Base-by-base conservation (phyloP, 2,797 vertebrate species). In the Alfaro cultratus region DNA sequence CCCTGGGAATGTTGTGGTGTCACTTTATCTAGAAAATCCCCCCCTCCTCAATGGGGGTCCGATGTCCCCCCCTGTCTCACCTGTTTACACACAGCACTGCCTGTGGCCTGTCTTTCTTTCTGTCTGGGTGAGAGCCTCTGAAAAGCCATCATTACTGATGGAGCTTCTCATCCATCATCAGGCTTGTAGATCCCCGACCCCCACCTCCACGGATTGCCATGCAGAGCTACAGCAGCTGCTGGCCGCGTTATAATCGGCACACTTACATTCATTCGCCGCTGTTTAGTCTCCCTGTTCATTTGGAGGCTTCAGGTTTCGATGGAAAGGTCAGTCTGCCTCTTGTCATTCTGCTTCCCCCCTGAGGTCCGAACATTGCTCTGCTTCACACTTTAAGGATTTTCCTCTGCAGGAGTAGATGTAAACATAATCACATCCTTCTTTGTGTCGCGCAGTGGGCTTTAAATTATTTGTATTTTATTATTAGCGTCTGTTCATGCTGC, bases 121-220 rank as follows among this genome's bases (percentile, higher is more conserved):
- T 80, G 88, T 87, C 86, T 80, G 88, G 81, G 86, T 86, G 88
- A 89, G 89, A 92, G 90, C 85, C 89, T 88, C 92, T 92, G 91
- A 93, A 93, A 93, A 88, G 86, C 92, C 91, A 93, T 96, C 93
- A 94, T 91, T 94, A 91, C 92, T 79, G 90, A 94, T 91, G 88
- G 81, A 92, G 85, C 86, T 84, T 88, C 90, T 91, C 92, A 91
- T 95, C 93, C 94, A 94, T 95, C 94, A 94, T 84, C 88, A 82
- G 84, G 73, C 93, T 92, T 94, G 89, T 94, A 92, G 88, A 76
- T 80, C 83, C 60, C 73, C 67, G 78, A 11, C 76, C 73, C 85
- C 86, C 81, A 76, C 74, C 76, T 89, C 73, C 1, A 78, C 72
- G 36, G 13, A 46, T 18, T 45, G 85, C 83, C 82, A 76, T 29